Evolutionary conservation across 2,113 vertebrate species (phyloP), one percentile per base, ranked within the genome.

Genomic region (Psephotus haematonotus): DNA sequence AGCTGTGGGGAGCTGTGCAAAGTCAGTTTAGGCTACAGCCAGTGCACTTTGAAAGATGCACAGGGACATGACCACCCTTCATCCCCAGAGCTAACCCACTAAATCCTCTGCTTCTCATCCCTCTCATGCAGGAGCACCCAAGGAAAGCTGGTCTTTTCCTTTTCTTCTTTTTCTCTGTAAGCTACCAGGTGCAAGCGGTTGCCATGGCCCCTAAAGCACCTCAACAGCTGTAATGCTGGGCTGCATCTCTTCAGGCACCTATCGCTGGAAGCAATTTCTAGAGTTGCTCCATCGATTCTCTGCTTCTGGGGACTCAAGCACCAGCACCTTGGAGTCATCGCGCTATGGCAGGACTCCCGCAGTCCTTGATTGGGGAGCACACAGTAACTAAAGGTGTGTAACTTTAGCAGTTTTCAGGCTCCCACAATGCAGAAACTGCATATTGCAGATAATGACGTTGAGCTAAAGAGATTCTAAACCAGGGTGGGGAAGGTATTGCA

Each of bases 1-100:
- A 87, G n/a, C n/a, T n/a, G n/a, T n/a, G n/a, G 53, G 70, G 82
- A 81, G 71, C 8, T 92, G 90, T 93, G 92, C 70, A 87, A 93
- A 79, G 41, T 86, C 49, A 13, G 35, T 77, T 81, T 37, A 44
- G 55, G 62, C 60, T 75, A 82, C 17, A 67, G 82, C 91, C 89
- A 64, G 43, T 29, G 59, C 37, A 35, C 75, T 41, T 22, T 27
- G 57, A 80, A 68, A 69, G 47, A 91, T 31, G 79, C 77, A 67
- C 1, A 1, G 70, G 67, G 17, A 82, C 4, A 5, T 9, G n/a
- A 59, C 39, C 60, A 31, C 3, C 15, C 37, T 68, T 52, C 65
- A 37, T 10, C 28, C 79, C 64, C 85, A 23, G n/a, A 28, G 35
- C 27, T 60, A 77, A 84, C 49, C 65, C 50, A 68, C 77, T 46